Evolutionary conservation across 2,113 vertebrate species (phyloP).

Genomic region (Mirounga angustirostris): DNA sequence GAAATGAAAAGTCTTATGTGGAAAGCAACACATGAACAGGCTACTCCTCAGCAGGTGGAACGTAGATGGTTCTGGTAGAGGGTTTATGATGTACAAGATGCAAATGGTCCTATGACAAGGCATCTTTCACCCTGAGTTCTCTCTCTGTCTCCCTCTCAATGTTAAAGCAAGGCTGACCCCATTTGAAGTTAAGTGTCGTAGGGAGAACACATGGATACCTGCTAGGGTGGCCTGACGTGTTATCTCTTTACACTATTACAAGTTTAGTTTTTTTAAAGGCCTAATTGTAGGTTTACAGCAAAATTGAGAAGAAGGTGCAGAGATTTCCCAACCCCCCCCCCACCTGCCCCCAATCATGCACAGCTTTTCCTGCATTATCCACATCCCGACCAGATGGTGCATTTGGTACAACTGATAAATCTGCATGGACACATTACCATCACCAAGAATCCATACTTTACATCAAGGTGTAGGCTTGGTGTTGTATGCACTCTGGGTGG

Average conservation of each 20-base stretch:
- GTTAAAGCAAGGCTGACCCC: neutral
- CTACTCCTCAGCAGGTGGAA: neutral
- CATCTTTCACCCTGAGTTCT: neutral
- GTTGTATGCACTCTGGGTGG: neutral
- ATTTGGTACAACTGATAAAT: too few relatives aligned
- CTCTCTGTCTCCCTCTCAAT: neutral
- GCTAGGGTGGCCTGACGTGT: fast-evolving
- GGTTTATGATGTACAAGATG: too few relatives aligned
- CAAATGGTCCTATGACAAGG: neutral
- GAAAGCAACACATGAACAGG: neutral
- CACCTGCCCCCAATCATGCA: neutral
- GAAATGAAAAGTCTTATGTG: too few relatives aligned
- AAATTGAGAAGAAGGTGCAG: neutral
- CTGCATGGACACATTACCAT: fast-evolving
- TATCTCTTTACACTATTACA: neutral
- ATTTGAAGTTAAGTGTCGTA: neutral
- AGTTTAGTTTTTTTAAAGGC: neutral
- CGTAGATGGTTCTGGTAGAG: neutral
- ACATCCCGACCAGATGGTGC: fast-evolving
- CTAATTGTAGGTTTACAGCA: neutral
- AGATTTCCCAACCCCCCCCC: neutral
- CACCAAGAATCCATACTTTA: fast-evolving
- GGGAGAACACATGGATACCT: neutral
- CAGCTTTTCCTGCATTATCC: neutral
- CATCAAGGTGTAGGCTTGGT: fast-evolving